These are phyloP conservation scores for Anguilla obscura DNA, from an alignment of 2,797 vertebrate genomes.

Conservation along the genomic window DNA sequence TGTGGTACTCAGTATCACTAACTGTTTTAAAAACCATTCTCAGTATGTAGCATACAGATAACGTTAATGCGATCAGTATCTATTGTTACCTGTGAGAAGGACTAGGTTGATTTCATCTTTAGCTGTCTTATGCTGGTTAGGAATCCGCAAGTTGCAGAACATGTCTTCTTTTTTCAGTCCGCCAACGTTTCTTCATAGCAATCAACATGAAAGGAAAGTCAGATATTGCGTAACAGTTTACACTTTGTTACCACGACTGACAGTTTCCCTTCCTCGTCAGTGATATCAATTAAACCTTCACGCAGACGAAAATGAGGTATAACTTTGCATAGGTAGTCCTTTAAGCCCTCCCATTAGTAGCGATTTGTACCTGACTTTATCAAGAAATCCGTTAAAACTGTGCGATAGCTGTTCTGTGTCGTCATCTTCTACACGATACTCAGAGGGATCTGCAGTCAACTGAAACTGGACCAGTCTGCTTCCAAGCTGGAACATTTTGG, in stretches of 20 bases:
- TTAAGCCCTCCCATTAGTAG: too few relatives aligned
- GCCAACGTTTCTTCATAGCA: constrained; percentile 57
- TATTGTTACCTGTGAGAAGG: constrained; percentile 64
- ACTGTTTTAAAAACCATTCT: neutral
- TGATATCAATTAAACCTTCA: neutral
- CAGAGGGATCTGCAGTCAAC: constrained; percentile 48
- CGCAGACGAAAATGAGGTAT: neutral
- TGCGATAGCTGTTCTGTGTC: constrained; percentile 37
- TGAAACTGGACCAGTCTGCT: constrained; percentile 63
- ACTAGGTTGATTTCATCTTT: constrained; percentile 73
- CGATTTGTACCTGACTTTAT: constrained; percentile 36
- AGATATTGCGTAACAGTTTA: neutral
- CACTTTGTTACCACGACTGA: neutral
- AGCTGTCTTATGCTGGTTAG: constrained; percentile 56
- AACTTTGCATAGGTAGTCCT: neutral
- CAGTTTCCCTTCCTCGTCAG: neutral
- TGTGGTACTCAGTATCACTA: neutral
- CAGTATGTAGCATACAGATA: neutral
- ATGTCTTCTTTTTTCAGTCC: constrained; percentile 69
- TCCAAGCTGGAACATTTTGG: constrained; percentile 66
- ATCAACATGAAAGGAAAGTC: neutral
- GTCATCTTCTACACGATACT: constrained; percentile 39
- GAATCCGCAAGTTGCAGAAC: constrained; percentile 70
- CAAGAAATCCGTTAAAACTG: constrained; percentile 35
- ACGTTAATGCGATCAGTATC: neutral